phyloP scores from a whole-genome alignment of 1,140 invertebrate species.

The Papilio xuthus region DNA sequence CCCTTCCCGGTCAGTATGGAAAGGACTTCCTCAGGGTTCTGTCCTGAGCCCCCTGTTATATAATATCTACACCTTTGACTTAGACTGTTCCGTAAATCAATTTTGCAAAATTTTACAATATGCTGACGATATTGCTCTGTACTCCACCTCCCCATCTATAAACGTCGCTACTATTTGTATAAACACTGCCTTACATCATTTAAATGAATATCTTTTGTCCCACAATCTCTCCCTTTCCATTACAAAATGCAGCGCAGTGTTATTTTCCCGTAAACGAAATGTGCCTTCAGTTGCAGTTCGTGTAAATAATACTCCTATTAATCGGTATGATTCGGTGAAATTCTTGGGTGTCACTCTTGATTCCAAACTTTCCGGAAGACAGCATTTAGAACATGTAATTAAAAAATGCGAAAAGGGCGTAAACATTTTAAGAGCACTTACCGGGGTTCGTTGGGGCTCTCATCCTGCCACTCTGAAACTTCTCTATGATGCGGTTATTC shows the following conservation, averaged over 20 bases:
- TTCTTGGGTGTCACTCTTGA: slow-evolving; percentile 41
- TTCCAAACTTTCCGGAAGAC: slow-evolving; percentile 27
- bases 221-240: background rate
- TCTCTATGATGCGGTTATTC: slow-evolving; percentile 50
- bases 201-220: background rate
- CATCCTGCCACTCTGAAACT: slow-evolving; percentile 47
- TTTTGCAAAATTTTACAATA: too few species aligned
- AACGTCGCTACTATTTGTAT: too few species aligned
- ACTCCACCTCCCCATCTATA: too few species aligned
- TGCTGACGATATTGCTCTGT: too few species aligned
- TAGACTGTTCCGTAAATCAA: too few species aligned
- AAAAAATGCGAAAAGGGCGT: slow-evolving; percentile 46
- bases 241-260: background rate
- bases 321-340: background rate
- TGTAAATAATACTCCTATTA: background rate
- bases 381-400: slow-evolving; percentile 31
- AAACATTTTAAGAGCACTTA: slow-evolving; percentile 42
- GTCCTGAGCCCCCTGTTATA: too few species aligned
- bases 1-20: too few species aligned
- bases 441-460: slow-evolving; percentile 47
- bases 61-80: too few species aligned
- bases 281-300: background rate
- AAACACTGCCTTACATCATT: too few species aligned
- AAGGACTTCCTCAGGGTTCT: too few species aligned
- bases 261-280: background rate